These are phyloP conservation scores for Ursus arctos DNA, from an alignment of 2,113 vertebrate genomes.

Conservation along the genomic window DNA sequence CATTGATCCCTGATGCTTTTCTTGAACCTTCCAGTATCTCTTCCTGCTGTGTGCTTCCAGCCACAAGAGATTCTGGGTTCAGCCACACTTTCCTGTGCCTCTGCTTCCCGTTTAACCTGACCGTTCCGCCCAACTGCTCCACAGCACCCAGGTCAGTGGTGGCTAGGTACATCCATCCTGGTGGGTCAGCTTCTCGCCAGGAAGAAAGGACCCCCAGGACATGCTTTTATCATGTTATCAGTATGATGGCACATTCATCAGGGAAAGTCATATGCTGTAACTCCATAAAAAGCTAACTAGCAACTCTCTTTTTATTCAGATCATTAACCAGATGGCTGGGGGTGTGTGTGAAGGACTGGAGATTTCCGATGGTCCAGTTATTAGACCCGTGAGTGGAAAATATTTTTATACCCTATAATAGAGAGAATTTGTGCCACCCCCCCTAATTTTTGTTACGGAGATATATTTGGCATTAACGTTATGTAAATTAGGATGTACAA, in stretches of 20 bases:
- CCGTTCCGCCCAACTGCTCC: background rate
- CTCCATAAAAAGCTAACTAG: background rate
- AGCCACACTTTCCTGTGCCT: background rate
- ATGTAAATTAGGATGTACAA: background rate
- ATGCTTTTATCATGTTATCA: background rate
- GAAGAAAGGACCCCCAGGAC: background rate
- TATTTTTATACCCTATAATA: background rate
- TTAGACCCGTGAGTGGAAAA: background rate
- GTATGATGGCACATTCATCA: background rate
- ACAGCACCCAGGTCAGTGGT: rapidly evolving
- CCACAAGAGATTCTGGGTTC: background rate
- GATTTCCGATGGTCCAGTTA: background rate
- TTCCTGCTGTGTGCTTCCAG: background rate
- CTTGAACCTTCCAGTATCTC: background rate
- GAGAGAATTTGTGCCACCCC: background rate
- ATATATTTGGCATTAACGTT: background rate
- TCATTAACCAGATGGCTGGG: background rate
- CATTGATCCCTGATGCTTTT: background rate
- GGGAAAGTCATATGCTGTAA: background rate
- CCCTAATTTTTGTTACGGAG: background rate
- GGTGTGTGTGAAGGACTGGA: background rate
- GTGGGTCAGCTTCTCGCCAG: background rate
- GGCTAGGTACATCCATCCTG: background rate
- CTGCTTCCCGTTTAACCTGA: background rate
- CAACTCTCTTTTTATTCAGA: background rate